Conservation (phyloP, 2,797 vertebrate species). For the Chelon labrosus region DNA sequence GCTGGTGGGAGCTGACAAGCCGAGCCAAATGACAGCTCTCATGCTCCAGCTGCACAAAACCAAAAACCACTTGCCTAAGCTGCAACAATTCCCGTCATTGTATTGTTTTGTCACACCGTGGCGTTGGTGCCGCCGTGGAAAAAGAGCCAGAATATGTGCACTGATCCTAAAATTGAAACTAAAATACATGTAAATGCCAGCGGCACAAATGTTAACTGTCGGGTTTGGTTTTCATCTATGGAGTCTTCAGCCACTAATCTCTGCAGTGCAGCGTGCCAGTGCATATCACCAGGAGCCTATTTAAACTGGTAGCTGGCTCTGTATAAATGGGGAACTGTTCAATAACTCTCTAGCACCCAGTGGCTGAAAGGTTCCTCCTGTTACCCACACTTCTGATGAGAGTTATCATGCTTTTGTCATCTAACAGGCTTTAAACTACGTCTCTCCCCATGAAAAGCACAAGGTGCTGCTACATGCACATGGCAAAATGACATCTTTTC, state of each 20-base stretch:
- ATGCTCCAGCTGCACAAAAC: constrained; percentile 13
- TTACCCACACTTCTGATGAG: not conserved
- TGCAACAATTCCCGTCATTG: not conserved
- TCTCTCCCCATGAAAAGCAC: not conserved
- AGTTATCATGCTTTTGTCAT: not conserved
- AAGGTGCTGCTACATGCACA: too few relatives aligned
- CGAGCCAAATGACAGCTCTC: constrained; percentile 32
- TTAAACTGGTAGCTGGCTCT: not conserved
- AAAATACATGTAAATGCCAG: not conserved
- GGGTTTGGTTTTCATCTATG: not conserved
- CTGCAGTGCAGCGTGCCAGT: not conserved
- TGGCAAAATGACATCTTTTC: too few relatives aligned
- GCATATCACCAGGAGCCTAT: not conserved
- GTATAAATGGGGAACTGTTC: not conserved
- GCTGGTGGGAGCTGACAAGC: constrained; percentile 7
- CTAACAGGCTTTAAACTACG: not conserved
- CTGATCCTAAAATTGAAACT: not conserved
- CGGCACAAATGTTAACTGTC: too few relatives aligned
- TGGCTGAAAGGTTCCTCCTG: not conserved
- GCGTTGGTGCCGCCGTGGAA: not conserved
- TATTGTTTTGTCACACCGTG: constrained; percentile 10
- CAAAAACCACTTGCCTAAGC: constrained; percentile 12
- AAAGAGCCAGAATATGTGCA: not conserved
- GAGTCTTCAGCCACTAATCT: not conserved
- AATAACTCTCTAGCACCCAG: not conserved